A percentile compares a stretch with the other conserved stretches of the same genome.
Evolutionary conservation across 1,140 invertebrate species (phyloP).

Genomic region (Ganaspis sp.): DNA sequence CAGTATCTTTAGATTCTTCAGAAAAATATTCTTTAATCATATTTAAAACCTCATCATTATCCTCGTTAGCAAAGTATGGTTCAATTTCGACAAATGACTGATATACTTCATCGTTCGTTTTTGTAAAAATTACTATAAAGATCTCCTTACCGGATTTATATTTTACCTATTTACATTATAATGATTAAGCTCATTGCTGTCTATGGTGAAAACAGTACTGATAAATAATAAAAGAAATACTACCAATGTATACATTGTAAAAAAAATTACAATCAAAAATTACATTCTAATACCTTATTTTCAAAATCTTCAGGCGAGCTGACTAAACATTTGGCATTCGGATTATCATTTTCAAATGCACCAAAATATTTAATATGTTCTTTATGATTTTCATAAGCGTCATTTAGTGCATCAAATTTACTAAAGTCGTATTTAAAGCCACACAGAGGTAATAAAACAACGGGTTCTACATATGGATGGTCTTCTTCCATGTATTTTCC

Average conservation of each 20-base stretch:
- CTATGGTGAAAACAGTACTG: too few relatives aligned
- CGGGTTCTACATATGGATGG: slow-evolving; percentile 58
- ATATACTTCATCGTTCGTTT: slow-evolving; percentile 62
- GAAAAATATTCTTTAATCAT: slow-evolving; percentile 64
- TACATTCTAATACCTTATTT: slow-evolving; percentile 63
- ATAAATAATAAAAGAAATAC: slow-evolving; percentile 7
- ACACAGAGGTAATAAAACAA: slow-evolving; percentile 55
- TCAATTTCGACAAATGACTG: slow-evolving; percentile 65
- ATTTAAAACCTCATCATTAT: slow-evolving; percentile 49
- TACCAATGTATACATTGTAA: too few relatives aligned
- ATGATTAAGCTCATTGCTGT: too few relatives aligned
- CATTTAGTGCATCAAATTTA: slow-evolving; percentile 49
- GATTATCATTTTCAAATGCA: slow-evolving; percentile 61
- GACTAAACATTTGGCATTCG: slow-evolving; percentile 58
- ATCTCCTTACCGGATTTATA: slow-evolving; percentile 63
- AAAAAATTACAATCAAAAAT: too few relatives aligned
- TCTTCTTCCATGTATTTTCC: slow-evolving; percentile 58
- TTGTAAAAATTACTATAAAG: slow-evolving; percentile 59
- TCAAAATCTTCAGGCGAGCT: slow-evolving; percentile 60
- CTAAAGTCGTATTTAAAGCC: slow-evolving; percentile 62
- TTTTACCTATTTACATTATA: slow-evolving; percentile 53
- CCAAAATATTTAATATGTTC: slow-evolving; percentile 61
- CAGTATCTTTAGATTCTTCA: slow-evolving; percentile 50
- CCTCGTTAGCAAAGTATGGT: slow-evolving; percentile 61
- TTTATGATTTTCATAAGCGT: slow-evolving; percentile 44